Evolutionary conservation across 2,113 vertebrate genomes (phyloP).

Genomic region (Prietella phreatophila): DNA sequence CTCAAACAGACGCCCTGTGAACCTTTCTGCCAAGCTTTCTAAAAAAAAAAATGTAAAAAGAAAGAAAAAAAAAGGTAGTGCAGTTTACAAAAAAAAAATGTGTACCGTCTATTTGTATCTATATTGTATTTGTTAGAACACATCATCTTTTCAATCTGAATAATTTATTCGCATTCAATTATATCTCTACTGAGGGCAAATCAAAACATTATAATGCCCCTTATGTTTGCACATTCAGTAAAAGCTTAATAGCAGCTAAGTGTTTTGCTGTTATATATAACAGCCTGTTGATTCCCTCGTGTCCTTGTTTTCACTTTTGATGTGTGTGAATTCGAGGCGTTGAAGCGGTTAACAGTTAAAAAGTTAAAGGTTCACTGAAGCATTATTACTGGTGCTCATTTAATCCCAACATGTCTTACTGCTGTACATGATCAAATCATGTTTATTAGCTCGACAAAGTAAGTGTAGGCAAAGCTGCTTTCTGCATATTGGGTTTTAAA

Average conservation of each 20-base stretch:
- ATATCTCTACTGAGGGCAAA: background rate
- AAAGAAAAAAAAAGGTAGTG: background rate
- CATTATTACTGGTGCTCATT: background rate
- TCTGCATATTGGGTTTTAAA: slow-evolving; percentile 9
- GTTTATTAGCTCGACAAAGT: background rate
- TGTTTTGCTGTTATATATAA: background rate
- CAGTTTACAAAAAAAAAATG: background rate
- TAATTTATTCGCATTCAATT: background rate
- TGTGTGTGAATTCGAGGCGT: no score
- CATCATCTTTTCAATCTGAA: background rate
- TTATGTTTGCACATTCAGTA: background rate
- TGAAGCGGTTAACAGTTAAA: background rate
- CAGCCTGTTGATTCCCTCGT: background rate
- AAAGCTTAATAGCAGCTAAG: background rate
- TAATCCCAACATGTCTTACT: background rate
- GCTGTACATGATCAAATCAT: background rate
- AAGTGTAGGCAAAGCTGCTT: background rate
- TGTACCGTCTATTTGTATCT: background rate
- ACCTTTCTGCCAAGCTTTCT: background rate
- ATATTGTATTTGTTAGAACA: background rate
- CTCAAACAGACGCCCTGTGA: background rate
- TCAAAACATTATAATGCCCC: background rate
- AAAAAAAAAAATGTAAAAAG: no score
- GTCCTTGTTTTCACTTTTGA: slow-evolving; percentile 6
- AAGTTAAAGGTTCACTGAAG: background rate